phyloP scores from a whole-genome alignment of 1,140 invertebrate genomes.

The Megalonaias nervosa region DNA sequence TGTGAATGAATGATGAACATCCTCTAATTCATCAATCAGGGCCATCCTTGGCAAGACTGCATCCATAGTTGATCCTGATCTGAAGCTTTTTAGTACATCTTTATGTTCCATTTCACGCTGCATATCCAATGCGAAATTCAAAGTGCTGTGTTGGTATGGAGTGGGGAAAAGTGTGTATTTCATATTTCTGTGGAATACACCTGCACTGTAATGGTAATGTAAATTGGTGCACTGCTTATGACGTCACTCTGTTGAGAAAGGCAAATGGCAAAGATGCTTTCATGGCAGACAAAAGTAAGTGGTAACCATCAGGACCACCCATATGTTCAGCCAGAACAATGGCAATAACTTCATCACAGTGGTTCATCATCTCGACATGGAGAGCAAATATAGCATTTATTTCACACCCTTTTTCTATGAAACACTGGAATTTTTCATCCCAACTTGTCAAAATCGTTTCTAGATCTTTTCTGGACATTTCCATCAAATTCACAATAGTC shows the following conservation, averaged over 20 bases:
- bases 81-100: slow-evolving; percentile 21
- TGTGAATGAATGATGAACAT: not conserved
- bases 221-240: not conserved
- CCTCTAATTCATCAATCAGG: slow-evolving; percentile 10
- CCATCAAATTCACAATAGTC: not conserved
- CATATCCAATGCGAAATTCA: slow-evolving; percentile 21
- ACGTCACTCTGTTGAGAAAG: slow-evolving; percentile 20
- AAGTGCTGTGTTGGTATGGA: slow-evolving; percentile 7
- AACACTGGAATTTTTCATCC: slow-evolving; percentile 4
- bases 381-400: no score
- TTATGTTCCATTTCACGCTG: slow-evolving; percentile 26
- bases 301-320: not conserved
- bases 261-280: slow-evolving; percentile 7
- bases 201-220: not conserved
- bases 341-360: no score
- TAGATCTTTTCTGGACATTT: not conserved
- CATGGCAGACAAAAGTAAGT: slow-evolving; percentile 2
- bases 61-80: slow-evolving; percentile 11
- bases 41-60: slow-evolving; percentile 16
- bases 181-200: not conserved
- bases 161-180: slow-evolving; percentile 6
- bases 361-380: no score
- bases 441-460: slow-evolving; percentile 20
- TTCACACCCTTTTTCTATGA: not conserved
- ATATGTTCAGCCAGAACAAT: not conserved